These are phyloP conservation scores for Aporophyla lueneburgensis DNA, from an alignment of 2,888 invertebrate species.

Conservation along the genomic window DNA sequence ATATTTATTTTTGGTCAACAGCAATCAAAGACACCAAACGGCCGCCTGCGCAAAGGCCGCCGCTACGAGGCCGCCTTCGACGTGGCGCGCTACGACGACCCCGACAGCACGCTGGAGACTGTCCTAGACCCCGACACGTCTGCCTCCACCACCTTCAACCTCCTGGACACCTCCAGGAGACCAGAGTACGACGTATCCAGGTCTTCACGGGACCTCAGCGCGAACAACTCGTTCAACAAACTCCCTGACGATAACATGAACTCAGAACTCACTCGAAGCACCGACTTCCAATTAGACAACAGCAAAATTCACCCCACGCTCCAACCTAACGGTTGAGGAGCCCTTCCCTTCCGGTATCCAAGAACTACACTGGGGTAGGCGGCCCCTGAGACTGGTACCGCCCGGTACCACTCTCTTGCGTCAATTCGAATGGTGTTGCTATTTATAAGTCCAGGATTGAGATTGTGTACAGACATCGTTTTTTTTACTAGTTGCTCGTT, in stretches of 20 bases:
- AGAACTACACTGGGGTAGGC: constrained; percentile 86
- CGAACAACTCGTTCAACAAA: constrained; percentile 79
- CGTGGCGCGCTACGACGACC: constrained; percentile 64
- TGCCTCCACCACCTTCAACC: constrained; percentile 70
- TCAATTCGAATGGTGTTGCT: constrained; percentile 77
- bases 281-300: constrained; percentile 79
- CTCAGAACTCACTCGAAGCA: constrained; percentile 80
- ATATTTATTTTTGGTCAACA: constrained; percentile 37
- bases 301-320: constrained; percentile 86
- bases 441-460: constrained; percentile 75
- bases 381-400: constrained; percentile 76
- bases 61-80: constrained; percentile 73
- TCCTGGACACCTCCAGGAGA: constrained; percentile 81
- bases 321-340: constrained; percentile 87
- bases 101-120: constrained; percentile 55
- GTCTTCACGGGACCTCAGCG: constrained; percentile 61
- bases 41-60: constrained; percentile 78
- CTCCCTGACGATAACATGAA: constrained; percentile 89
- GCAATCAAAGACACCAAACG: constrained; percentile 85
- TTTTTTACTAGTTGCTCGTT: constrained; percentile 70
- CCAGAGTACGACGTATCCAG: constrained; percentile 72
- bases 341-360: constrained; percentile 43
- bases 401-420: constrained; percentile 62
- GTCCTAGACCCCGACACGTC: constrained; percentile 77
- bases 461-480: constrained; percentile 80